Percentiles rank a stretch among this genome's conserved stretches.
Conservation (phyloP, 2,113 vertebrate species). For the Oplegnathus fasciatus region DNA sequence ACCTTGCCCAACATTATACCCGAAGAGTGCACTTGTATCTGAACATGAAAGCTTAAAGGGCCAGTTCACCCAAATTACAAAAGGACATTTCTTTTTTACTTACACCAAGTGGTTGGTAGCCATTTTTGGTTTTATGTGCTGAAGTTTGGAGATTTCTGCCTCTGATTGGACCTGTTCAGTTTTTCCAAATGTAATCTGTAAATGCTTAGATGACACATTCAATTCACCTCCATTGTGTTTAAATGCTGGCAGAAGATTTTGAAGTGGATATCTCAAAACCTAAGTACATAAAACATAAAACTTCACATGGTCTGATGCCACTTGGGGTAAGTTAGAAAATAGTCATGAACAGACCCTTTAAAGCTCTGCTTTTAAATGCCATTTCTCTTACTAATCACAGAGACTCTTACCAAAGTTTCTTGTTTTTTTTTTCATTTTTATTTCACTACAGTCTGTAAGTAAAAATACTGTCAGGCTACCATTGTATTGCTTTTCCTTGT, state of each 20-base stretch:
- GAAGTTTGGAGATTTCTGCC: background rate
- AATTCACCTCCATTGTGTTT: background rate
- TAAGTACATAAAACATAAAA: background rate
- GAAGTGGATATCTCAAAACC: background rate
- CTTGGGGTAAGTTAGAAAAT: no score
- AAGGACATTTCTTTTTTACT: background rate
- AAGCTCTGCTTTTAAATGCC: background rate
- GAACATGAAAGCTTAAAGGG: slow-evolving; percentile 18
- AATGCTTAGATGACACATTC: background rate
- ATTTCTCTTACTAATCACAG: background rate
- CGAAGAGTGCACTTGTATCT: slow-evolving; percentile 92
- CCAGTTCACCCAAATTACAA: background rate
- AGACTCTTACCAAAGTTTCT: background rate
- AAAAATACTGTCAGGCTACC: background rate
- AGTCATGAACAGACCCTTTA: background rate
- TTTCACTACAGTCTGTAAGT: background rate
- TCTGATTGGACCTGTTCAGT: background rate
- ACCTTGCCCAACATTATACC: slow-evolving; percentile 93
- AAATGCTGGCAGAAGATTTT: background rate
- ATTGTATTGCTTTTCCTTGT: background rate
- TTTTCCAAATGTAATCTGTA: no score
- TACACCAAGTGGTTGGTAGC: background rate
- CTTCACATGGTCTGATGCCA: background rate
- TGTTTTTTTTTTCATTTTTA: background rate
- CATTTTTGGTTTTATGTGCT: background rate